phyloP scores from a whole-genome alignment of 2,888 invertebrate species.

The Xylophagus ater region DNA sequence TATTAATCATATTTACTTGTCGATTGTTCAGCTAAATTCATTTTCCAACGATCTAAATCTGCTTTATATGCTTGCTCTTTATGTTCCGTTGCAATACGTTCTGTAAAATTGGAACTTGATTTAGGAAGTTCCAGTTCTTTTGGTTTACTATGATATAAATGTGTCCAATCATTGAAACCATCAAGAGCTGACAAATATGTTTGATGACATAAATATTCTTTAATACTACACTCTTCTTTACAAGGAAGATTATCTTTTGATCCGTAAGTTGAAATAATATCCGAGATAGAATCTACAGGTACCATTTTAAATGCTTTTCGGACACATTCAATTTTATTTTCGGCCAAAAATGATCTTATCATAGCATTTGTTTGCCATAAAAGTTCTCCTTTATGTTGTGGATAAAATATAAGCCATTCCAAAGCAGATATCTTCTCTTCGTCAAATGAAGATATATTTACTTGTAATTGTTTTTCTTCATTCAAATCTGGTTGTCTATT shows the following conservation, averaged over 20 bases:
- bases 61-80: constrained; percentile 63
- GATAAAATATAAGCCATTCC: constrained; percentile 78
- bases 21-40: constrained; percentile 58
- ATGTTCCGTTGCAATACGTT: constrained; percentile 81
- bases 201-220: constrained; percentile 80
- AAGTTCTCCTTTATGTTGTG: constrained; percentile 66
- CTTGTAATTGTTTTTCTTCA: constrained; percentile 24
- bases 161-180: constrained; percentile 81
- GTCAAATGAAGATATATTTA: constrained; percentile 56
- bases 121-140: constrained; percentile 46
- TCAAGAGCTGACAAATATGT: constrained; percentile 80
- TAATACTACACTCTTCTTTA: constrained; percentile 44
- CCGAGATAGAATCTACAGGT: constrained; percentile 51
- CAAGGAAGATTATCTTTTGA: constrained; percentile 41
- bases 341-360: constrained; percentile 71
- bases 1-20: constrained; percentile 39
- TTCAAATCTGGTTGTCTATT: constrained; percentile 34
- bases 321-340: constrained; percentile 73
- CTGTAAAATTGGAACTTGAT: constrained; percentile 62
- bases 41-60: constrained; percentile 67
- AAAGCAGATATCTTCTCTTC: constrained; percentile 62
- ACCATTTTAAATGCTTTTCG: constrained; percentile 63
- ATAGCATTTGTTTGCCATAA: constrained; percentile 81
- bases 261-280: constrained; percentile 41
- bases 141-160: constrained; percentile 70